Percentiles rank a stretch among this genome's conserved stretches.
These are phyloP conservation scores for Papilio demoleus DNA, from an alignment of 2,888 invertebrate genomes.

Conservation along the genomic window DNA sequence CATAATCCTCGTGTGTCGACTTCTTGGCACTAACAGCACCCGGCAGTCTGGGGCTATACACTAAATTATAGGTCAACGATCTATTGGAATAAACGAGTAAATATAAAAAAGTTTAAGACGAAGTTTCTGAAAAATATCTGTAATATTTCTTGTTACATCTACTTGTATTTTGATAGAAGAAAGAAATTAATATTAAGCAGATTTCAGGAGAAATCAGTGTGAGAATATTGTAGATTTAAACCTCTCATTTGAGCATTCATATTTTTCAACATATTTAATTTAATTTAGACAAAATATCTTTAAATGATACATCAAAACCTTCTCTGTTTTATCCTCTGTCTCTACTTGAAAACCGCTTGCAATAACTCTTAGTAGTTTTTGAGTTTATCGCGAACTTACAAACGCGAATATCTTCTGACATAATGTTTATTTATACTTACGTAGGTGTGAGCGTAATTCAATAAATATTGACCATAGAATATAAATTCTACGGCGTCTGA, in stretches of 20 bases:
- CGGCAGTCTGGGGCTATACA: not conserved
- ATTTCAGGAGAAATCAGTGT: too few species aligned
- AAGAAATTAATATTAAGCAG: too few species aligned
- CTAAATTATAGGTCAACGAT: constrained; percentile 34
- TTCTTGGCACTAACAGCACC: constrained; percentile 28
- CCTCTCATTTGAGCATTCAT: too few species aligned
- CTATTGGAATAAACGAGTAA: constrained; percentile 12
- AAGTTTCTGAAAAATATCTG: not conserved
- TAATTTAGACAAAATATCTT: not conserved
- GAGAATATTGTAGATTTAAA: too few species aligned
- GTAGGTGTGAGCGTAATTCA: not conserved
- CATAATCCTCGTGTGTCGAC: constrained; percentile 22
- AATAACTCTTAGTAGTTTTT: not conserved
- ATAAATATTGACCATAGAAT: constrained; percentile 1
- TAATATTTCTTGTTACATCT: not conserved
- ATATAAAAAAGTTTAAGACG: not conserved
- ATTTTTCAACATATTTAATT: not conserved
- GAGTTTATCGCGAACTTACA: not conserved
- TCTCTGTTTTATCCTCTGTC: not conserved
- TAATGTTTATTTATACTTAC: not conserved
- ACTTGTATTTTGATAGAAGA: too few species aligned
- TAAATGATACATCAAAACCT: not conserved
- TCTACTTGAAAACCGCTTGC: not conserved
- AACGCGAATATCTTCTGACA: not conserved
- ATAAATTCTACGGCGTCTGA: constrained; percentile 14